These are phyloP conservation scores for Catharus minimus DNA, from an alignment of 2,113 vertebrate genomes.

Conservation along the genomic window DNA sequence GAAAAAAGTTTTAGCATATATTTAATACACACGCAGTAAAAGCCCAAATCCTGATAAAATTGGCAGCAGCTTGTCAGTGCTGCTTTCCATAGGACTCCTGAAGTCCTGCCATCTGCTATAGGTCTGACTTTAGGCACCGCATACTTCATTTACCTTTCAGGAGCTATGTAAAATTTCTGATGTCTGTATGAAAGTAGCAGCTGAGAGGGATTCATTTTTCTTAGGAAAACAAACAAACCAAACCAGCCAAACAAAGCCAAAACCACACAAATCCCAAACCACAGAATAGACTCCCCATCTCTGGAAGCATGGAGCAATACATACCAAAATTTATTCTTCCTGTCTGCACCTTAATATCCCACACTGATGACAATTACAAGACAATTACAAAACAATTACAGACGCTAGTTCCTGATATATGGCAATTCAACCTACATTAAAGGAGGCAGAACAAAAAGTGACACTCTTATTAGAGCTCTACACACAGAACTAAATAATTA, in stretches of 20 bases:
- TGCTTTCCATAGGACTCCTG: not conserved
- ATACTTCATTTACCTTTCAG: not conserved
- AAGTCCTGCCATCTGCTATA: not conserved
- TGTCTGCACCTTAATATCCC: not conserved
- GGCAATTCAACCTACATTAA: not conserved
- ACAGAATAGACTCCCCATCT: not conserved
- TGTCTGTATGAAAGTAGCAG: not conserved
- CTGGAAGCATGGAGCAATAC: not conserved
- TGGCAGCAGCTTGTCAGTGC: not conserved
- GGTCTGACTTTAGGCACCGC: not conserved
- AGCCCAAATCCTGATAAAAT: not conserved
- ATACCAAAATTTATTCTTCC: not conserved
- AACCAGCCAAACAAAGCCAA: not conserved
- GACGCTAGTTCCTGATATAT: not conserved
- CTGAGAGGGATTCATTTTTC: not conserved
- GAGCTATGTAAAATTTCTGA: not conserved
- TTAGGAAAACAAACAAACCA: not conserved
- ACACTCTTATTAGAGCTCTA: not conserved
- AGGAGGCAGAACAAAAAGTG: not conserved
- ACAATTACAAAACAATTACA: not conserved
- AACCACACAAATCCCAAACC: not conserved
- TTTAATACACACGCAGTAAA: not conserved
- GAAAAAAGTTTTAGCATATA: not conserved
- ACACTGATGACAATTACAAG: not conserved
- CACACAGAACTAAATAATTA: not conserved